Percentiles rank a stretch among this genome's conserved stretches.
phyloP scores from a whole-genome alignment of 2,888 invertebrate genomes.

The Ennomos fuscantarius region DNA sequence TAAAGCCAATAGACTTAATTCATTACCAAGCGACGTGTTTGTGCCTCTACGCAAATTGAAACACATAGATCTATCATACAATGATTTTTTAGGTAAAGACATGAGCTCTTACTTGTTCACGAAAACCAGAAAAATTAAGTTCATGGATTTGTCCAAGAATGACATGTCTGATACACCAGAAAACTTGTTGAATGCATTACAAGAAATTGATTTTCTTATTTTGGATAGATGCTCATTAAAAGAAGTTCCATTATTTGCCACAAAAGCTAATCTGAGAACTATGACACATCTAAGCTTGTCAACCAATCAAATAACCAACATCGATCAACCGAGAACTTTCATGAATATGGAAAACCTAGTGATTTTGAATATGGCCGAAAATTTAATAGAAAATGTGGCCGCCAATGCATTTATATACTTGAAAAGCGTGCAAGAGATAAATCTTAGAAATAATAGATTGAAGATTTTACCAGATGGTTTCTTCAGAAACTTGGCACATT shows the following conservation, averaged over 20 bases:
- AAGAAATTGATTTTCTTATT: constrained; percentile 47
- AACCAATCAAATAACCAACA: constrained; percentile 56
- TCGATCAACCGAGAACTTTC: constrained; percentile 50
- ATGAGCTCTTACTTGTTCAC: constrained; percentile 52
- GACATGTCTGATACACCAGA: constrained; percentile 53
- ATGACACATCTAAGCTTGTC: constrained; percentile 59
- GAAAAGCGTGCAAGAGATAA: constrained; percentile 57
- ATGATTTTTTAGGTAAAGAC: constrained; percentile 49
- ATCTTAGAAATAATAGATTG: constrained; percentile 59
- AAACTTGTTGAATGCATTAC: constrained; percentile 49
- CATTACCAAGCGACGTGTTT: constrained; percentile 53
- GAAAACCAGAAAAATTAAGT: constrained; percentile 43
- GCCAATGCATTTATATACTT: constrained; percentile 57
- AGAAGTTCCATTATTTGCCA: constrained; percentile 59
- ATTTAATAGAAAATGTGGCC: constrained; percentile 55
- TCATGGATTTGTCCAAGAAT: constrained; percentile 58
- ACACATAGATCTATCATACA: constrained; percentile 56
- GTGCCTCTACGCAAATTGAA: constrained; percentile 51
- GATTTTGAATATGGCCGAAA: constrained; percentile 58
- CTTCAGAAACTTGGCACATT: constrained; percentile 55
- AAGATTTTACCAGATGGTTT: constrained; percentile 56
- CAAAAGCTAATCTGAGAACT: constrained; percentile 54
- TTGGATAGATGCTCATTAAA: constrained; percentile 54
- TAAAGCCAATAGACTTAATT: constrained; percentile 50
- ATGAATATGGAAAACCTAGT: constrained; percentile 55